Evolutionary conservation across 1,140 invertebrate genomes (phyloP).

Genomic region (Centruroides vittatus): DNA sequence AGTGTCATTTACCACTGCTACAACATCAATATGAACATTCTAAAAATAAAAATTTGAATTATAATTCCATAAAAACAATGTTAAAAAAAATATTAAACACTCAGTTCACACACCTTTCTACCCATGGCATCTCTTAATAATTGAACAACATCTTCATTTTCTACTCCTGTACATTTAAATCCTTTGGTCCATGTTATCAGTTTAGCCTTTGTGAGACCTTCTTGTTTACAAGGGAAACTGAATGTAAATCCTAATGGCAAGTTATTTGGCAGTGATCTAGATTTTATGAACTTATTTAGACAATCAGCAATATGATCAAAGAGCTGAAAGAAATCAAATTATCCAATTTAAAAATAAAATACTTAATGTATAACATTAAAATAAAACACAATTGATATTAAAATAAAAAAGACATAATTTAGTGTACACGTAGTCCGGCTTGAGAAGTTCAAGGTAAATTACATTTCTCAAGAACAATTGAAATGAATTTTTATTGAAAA

Average conservation of each 20-base stretch:
- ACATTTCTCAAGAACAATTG: too few species aligned
- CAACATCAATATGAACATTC: slow-evolving; percentile 70
- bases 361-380: background rate
- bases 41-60: slow-evolving; percentile 14
- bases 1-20: slow-evolving; percentile 92
- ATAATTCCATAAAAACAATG: background rate
- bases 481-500: too few species aligned
- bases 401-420: too few species aligned
- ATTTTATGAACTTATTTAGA: slow-evolving; percentile 55
- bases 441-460: background rate
- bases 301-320: slow-evolving; percentile 98
- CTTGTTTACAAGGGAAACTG: slow-evolving; percentile 85
- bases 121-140: slow-evolving; percentile 64
- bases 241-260: slow-evolving; percentile 95
- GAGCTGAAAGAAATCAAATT: slow-evolving; percentile 35
- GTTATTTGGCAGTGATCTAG: slow-evolving; percentile 31
- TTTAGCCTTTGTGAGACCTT: slow-evolving; percentile 72
- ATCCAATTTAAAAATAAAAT: background rate
- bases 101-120: slow-evolving; percentile 31
- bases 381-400: too few species aligned
- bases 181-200: slow-evolving; percentile 92
- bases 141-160: slow-evolving; percentile 69
- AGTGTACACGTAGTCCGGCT: too few species aligned
- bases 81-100: background rate
- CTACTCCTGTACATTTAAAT: slow-evolving; percentile 74